phyloP scores from a whole-genome alignment of 1,140 invertebrate species.

The Plodia interpunctella region DNA sequence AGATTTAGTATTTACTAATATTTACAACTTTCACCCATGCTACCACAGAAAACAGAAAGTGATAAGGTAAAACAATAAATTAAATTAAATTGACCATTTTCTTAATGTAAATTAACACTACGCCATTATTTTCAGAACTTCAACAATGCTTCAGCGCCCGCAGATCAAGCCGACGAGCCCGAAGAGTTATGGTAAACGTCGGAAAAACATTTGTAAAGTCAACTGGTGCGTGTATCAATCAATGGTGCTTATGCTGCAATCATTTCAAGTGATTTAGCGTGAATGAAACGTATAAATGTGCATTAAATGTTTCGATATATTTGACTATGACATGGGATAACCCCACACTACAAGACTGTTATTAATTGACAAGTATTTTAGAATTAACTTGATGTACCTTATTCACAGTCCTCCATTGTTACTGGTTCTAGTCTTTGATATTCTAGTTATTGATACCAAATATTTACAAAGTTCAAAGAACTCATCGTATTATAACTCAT shows the following conservation, averaged over 20 bases:
- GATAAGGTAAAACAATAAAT: neutral
- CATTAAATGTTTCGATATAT: neutral
- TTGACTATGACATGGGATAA: neutral
- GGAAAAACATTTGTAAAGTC: constrained; percentile 33
- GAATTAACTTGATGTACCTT: constrained; percentile 23
- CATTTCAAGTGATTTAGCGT: constrained; percentile 14
- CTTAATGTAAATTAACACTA: neutral
- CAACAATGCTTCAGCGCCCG: constrained; percentile 41
- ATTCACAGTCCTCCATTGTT: neutral
- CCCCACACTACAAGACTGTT: constrained; percentile 42
- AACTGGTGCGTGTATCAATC: constrained; percentile 30
- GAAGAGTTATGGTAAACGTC: constrained; percentile 64
- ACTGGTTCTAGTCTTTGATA: neutral
- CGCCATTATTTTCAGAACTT: constrained; percentile 48
- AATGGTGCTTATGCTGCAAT: constrained; percentile 47
- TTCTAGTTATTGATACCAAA: neutral
- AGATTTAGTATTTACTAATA: neutral
- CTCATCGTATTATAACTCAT: neutral
- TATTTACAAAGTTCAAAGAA: neutral
- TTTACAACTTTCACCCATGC: neutral
- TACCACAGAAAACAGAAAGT: neutral
- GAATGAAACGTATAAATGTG: constrained; percentile 6
- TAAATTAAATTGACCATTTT: constrained; percentile 1
- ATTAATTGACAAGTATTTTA: constrained; percentile 50
- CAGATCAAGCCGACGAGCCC: constrained; percentile 49